Evolutionary conservation across 2,113 vertebrate species (phyloP).

Genomic region (Crotalus tigris): DNA sequence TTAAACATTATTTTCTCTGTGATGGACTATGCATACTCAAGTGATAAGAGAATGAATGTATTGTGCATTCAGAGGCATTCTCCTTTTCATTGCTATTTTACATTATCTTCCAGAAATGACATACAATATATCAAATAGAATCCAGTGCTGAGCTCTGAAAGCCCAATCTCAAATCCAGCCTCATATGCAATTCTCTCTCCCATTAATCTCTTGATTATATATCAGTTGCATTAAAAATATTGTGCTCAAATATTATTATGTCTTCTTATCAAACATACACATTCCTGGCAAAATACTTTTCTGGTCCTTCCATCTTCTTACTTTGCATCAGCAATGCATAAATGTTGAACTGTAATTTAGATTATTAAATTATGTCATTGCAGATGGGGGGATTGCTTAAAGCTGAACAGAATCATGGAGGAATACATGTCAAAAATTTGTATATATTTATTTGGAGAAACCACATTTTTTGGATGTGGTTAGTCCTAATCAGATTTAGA

Average conservation of each 20-base stretch:
- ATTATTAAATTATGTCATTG: not conserved
- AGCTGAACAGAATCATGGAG: not conserved
- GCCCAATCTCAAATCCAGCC: not conserved
- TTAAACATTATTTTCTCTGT: not conserved
- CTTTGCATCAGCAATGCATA: conserved; percentile 1
- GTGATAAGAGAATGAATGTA: not conserved
- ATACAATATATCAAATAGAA: not conserved
- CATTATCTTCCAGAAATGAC: not conserved
- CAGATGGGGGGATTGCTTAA: not conserved
- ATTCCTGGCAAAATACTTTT: not conserved
- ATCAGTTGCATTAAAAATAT: not conserved
- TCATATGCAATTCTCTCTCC: not conserved
- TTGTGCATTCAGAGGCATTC: not conserved
- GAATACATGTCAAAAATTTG: not conserved
- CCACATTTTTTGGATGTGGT: rapidly evolving
- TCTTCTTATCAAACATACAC: not conserved
- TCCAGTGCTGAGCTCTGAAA: not conserved
- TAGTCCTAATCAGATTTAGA: conserved; percentile 22
- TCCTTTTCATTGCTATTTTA: not conserved
- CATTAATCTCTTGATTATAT: not conserved
- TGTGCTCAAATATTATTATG: not conserved
- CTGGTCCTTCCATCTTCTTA: not conserved
- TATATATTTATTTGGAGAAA: not conserved
- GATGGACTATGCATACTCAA: not conserved
- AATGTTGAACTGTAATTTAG: not conserved